These are phyloP conservation scores for Glyptemys insculpta DNA, from an alignment of 2,797 vertebrate species.

Conservation along the genomic window DNA sequence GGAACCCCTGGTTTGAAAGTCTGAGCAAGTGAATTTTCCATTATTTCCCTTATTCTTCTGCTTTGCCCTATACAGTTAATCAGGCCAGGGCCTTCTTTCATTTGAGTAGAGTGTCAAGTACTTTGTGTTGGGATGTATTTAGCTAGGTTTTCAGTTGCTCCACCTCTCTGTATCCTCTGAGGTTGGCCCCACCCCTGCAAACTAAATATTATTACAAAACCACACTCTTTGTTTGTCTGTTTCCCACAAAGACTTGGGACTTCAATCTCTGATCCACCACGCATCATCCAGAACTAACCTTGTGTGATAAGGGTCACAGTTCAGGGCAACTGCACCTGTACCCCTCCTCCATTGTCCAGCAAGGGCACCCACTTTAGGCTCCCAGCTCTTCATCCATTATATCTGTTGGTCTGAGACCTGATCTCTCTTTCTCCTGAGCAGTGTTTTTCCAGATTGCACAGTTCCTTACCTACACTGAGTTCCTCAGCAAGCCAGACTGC, in stretches of 20 bases:
- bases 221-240: not conserved
- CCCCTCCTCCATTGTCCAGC: too few relatives aligned
- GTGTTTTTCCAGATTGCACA: not conserved
- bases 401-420: not conserved
- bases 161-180: fast-evolving
- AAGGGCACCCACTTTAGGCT: not conserved
- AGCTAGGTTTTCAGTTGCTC: not conserved
- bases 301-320: not conserved
- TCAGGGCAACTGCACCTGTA: too few relatives aligned
- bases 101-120: not conserved
- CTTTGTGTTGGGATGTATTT: not conserved
- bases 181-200: not conserved
- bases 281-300: not conserved
- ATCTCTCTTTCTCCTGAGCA: not conserved
- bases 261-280: not conserved
- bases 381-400: not conserved
- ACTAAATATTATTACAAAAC: not conserved
- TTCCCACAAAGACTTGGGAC: not conserved
- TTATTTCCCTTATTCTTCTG: not conserved
- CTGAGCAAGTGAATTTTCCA: not conserved
- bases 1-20: not conserved
- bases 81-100: not conserved
- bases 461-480: not conserved
- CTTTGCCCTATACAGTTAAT: fast-evolving
- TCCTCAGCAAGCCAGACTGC: not conserved